Conservation (phyloP, 2,888 invertebrate genomes). For the Drosophila stalkeri region DNA sequence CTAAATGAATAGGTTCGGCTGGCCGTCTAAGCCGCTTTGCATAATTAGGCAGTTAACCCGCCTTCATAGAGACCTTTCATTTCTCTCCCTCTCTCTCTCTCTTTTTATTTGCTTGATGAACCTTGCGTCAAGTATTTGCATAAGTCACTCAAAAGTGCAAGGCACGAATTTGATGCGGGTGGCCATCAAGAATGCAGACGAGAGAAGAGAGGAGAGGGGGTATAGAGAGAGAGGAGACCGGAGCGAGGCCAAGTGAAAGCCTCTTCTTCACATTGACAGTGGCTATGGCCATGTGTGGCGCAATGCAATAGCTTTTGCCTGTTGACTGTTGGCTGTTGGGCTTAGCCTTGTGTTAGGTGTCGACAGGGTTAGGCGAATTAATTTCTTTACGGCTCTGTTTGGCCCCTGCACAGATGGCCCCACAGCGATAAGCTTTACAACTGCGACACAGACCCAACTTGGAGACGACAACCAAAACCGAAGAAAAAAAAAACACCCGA, state of each 20-base stretch:
- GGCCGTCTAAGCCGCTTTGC: conserved; percentile 67
- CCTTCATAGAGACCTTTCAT: conserved; percentile 38
- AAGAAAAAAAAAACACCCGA: conserved; percentile 2
- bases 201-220: conserved; percentile 28
- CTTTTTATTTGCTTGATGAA: conserved; percentile 21
- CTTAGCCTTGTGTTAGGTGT: conserved; percentile 71
- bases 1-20: conserved; percentile 21
- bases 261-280: conserved; percentile 50
- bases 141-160: conserved; percentile 67
- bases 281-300: conserved; percentile 12
- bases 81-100: not conserved
- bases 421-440: conserved; percentile 58
- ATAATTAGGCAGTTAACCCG: conserved; percentile 67
- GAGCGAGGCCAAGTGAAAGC: conserved; percentile 54
- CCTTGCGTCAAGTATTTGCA: conserved; percentile 62
- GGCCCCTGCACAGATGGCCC: conserved; percentile 61
- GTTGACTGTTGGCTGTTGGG: conserved; percentile 27
- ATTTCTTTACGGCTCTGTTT: conserved; percentile 76
- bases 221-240: conserved; percentile 12
- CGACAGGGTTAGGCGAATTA: conserved; percentile 80
- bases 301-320: not conserved
- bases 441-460: conserved; percentile 35
- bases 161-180: conserved; percentile 64
- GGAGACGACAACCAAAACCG: conserved; percentile 14
- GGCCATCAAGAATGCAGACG: conserved; percentile 29